A percentile compares a stretch with the other conserved stretches of the same genome.
phyloP scores from a whole-genome alignment of 2,113 vertebrate genomes.

The Orycteropus afer region DNA sequence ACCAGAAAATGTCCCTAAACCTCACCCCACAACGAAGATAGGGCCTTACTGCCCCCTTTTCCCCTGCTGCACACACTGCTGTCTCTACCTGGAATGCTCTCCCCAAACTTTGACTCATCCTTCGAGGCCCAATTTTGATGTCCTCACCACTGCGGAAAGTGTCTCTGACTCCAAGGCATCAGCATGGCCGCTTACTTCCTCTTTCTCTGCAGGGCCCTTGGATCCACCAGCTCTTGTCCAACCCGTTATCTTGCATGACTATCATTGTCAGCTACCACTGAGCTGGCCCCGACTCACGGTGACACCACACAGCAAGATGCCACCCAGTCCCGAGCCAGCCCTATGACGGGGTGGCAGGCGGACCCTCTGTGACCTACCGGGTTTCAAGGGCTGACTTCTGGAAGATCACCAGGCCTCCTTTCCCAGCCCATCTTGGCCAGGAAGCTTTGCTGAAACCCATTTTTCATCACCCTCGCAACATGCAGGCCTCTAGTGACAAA shows the following conservation, averaged over 20 bases:
- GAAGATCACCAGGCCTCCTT: background rate
- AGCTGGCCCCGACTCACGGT: too few relatives aligned
- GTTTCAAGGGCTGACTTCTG: background rate
- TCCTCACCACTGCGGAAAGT: background rate
- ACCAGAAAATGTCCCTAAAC: background rate
- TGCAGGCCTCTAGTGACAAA: background rate
- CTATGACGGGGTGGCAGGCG: background rate
- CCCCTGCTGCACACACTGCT: rapidly evolving
- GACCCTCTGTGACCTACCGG: too few relatives aligned
- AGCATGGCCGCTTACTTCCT: background rate
- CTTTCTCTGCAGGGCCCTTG: background rate
- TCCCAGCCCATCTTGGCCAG: background rate
- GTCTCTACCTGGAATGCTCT: background rate
- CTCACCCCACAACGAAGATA: background rate
- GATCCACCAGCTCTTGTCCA: background rate
- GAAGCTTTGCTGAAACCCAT: background rate
- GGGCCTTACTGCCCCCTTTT: background rate
- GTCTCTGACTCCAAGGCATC: background rate
- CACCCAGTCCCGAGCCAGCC: background rate
- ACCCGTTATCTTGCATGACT: background rate
- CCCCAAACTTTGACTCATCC: background rate
- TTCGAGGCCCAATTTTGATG: background rate
- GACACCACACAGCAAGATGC: background rate
- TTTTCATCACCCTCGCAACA: background rate
- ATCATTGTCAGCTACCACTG: background rate